These are phyloP conservation scores for Poeciliopsis infans DNA, from an alignment of 2,797 vertebrate species.

Conservation along the genomic window DNA sequence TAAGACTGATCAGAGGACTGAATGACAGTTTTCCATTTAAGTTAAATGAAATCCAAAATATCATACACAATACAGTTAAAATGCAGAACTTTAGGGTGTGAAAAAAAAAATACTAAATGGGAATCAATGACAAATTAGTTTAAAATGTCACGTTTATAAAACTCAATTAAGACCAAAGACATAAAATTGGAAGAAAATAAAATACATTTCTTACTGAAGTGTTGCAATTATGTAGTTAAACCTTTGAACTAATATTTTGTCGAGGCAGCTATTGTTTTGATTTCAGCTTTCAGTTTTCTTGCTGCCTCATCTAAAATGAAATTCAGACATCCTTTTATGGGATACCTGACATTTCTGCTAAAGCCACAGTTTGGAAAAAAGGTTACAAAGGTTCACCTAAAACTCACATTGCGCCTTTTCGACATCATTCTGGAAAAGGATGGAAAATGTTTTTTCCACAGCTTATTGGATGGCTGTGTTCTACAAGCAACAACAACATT, in stretches of 20 bases:
- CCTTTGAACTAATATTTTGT: not conserved
- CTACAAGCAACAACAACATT: not conserved
- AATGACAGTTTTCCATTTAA: conserved; percentile 41
- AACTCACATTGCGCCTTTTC: not conserved
- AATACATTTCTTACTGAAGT: not conserved
- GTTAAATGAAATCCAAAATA: not conserved
- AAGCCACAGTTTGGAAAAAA: not conserved
- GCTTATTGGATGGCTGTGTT: not conserved
- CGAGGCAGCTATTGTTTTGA: not conserved
- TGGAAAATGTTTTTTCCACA: not conserved
- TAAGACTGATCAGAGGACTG: conserved; percentile 27
- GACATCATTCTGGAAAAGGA: not conserved
- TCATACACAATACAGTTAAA: not conserved
- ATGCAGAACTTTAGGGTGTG: not conserved
- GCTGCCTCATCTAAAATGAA: not conserved
- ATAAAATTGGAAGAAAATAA: not conserved
- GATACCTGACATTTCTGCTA: not conserved
- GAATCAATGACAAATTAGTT: not conserved
- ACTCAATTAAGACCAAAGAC: not conserved
- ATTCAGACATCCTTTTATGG: not conserved
- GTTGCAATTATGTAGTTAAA: not conserved
- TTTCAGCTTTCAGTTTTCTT: not conserved
- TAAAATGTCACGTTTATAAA: not conserved
- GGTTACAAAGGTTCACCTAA: not conserved
- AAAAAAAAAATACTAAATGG: not conserved